Evolutionary conservation across 1,140 invertebrate genomes (phyloP), one percentile per base, ranked within the genome.

Genomic region (Cryptotermes secundus): DNA sequence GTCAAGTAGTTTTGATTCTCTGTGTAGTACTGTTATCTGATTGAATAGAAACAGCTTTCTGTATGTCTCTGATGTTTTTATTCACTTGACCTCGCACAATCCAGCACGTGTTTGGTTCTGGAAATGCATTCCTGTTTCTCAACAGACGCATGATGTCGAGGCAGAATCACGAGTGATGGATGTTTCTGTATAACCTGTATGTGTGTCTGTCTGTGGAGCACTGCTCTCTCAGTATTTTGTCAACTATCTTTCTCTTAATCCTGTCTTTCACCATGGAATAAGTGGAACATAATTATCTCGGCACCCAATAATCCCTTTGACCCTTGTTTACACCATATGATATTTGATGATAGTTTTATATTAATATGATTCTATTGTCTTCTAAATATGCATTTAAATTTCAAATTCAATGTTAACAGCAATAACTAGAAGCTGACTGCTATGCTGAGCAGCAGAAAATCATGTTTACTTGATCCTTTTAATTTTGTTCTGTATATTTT

Each of bases 21-120:
- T 72, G 14, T 65, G 12, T 31, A 72, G 59, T 72, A 72, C 59
- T 31, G n/a, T 72, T 31, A 72, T 72, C 0, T 72, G 59, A 31
- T n/a, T 72, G 26, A 72, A 31, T 72, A 16, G n/a, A n/a, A 72
- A 72, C 59, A 72, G 59, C 59, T 72, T n/a, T 72, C 59, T 72
- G 59, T 72, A n/a, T 72, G n/a, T 31, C 14, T 72, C 4, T 72
- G 59, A 31, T 72, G 59, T 72, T 31, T 72, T 22, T 10, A 72
- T 72, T 3, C 59, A 72, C 59, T 72, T 72, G 59, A 72, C n/a
- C 59, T 72, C 26, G 59, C 59, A 72, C 59, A 72, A 31, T 49
- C 45, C 26, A 72, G 59, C 59, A 72, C 59, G 14, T 1, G 26
- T 72, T 72, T 72, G 26, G 59, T 72, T 72, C 7, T 72, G 59